These are phyloP conservation scores for Tipula vernalis DNA, from an alignment of 2,888 invertebrate species.

Conservation along the genomic window DNA sequence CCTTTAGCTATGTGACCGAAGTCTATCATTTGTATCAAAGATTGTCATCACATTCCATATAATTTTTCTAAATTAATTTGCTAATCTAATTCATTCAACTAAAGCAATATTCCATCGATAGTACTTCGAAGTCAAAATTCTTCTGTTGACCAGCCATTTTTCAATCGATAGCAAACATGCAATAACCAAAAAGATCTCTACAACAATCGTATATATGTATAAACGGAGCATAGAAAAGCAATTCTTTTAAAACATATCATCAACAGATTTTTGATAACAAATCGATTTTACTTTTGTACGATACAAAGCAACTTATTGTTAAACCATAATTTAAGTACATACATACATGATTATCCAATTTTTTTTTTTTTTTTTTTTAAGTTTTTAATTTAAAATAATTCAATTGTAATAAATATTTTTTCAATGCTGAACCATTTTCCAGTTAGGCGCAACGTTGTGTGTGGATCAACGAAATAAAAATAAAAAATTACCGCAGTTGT, in stretches of 20 bases:
- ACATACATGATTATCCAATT: slow-evolving; percentile 4
- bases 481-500: background rate
- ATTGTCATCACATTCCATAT: no score
- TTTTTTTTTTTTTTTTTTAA: no score
- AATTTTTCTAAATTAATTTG: no score
- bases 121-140: no score
- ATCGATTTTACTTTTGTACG: background rate
- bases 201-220: background rate
- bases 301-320: background rate
- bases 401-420: background rate
- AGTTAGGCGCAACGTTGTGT: background rate
- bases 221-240: background rate
- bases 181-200: background rate
- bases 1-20: no score
- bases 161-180: background rate
- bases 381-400: slow-evolving; percentile 4
- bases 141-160: background rate
- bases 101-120: no score
- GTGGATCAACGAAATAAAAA: background rate
- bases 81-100: no score
- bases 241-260: background rate
- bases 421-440: background rate
- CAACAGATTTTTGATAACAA: background rate
- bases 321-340: background rate
- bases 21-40: no score